phyloP scores from a whole-genome alignment of 2,113 vertebrate genomes.

The Crotalus helleri region DNA sequence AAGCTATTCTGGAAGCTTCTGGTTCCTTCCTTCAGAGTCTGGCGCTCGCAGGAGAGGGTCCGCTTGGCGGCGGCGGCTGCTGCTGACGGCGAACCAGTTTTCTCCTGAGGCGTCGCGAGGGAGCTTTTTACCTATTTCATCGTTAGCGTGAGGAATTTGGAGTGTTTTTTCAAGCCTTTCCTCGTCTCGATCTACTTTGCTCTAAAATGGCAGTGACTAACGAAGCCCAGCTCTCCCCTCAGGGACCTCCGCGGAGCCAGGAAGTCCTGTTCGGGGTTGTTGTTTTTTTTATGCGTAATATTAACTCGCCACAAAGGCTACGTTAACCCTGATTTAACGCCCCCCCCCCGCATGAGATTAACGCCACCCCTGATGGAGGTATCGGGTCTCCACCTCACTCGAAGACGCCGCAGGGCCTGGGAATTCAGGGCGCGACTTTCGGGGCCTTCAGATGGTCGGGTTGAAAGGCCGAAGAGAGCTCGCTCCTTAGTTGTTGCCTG shows the following conservation, averaged over 20 bases:
- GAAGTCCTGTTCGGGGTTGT: not conserved
- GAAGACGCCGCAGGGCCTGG: not conserved
- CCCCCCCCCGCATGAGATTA: not conserved
- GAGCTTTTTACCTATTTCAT: not conserved
- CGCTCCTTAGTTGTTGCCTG: not conserved
- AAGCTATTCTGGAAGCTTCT: not conserved
- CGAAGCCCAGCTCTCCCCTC: slow-evolving; percentile 41
- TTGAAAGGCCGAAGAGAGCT: not conserved
- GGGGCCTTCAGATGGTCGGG: not conserved
- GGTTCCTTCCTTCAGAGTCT: not conserved
- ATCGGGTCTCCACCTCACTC: not conserved
- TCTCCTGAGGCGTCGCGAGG: not conserved
- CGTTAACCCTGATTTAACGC: not conserved
- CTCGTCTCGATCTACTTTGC: too few species aligned
- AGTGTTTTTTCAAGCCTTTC: too few species aligned
- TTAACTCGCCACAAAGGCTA: not conserved
- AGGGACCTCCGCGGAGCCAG: slow-evolving; percentile 15
- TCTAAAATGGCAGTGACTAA: slow-evolving; percentile 54
- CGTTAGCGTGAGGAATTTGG: not conserved
- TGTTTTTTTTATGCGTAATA: not conserved
- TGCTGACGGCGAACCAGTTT: not conserved
- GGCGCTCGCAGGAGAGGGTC: accelerated
- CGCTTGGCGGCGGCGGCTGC: not conserved
- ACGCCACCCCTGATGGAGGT: not conserved
- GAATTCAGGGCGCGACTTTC: not conserved